These are phyloP conservation scores for Lithodes maja DNA, from an alignment of 2,888 invertebrate species.

Conservation along the genomic window DNA sequence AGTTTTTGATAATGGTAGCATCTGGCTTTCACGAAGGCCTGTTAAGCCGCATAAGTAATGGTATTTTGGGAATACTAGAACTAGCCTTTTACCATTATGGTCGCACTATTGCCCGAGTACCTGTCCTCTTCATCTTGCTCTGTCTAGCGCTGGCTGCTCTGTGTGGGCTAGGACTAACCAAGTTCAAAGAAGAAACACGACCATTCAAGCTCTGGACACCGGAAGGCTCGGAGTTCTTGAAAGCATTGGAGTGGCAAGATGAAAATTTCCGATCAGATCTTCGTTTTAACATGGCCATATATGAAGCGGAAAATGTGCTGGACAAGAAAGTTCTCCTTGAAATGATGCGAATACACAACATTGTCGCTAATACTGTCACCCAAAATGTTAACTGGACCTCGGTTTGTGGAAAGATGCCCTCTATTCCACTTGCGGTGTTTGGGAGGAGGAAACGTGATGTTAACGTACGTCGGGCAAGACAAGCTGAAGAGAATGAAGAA, in stretches of 20 bases:
- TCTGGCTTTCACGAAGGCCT: not conserved
- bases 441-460: constrained; percentile 39
- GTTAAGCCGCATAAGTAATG: not conserved
- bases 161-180: constrained; percentile 63
- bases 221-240: constrained; percentile 78
- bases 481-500: constrained; percentile 4
- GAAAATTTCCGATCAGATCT: constrained; percentile 56
- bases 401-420: constrained; percentile 45
- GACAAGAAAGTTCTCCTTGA: constrained; percentile 44
- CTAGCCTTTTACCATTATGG: constrained; percentile 63
- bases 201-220: constrained; percentile 83
- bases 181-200: constrained; percentile 60
- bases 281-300: constrained; percentile 48
- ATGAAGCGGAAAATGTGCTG: constrained; percentile 65
- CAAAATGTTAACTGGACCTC: constrained; percentile 36
- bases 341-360: constrained; percentile 57
- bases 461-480: not conserved
- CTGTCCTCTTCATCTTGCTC: constrained; percentile 55
- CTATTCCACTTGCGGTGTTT: constrained; percentile 10
- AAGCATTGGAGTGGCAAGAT: constrained; percentile 52
- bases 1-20: not conserved
- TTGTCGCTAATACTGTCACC: constrained; percentile 25
- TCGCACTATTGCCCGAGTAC: constrained; percentile 48
- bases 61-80: constrained; percentile 28
- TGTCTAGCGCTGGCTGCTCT: constrained; percentile 56